These are phyloP conservation scores for Itoplectis maculator DNA, from an alignment of 2,888 invertebrate genomes.

Conservation along the genomic window DNA sequence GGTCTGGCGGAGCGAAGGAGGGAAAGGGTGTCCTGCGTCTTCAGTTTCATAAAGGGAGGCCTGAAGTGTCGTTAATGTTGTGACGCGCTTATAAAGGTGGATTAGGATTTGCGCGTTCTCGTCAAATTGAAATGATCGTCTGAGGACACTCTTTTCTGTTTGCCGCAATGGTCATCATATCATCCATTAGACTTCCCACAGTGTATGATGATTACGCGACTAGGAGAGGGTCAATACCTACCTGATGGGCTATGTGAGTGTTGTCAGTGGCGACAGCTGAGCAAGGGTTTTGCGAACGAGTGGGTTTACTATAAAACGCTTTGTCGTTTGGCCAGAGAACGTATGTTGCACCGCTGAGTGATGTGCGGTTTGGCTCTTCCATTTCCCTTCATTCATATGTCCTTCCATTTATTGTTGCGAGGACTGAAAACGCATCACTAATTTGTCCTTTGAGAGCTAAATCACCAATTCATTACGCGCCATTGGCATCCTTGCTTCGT, in stretches of 20 bases:
- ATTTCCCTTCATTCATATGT: not conserved
- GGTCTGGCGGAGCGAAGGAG: not conserved
- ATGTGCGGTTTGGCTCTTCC: not conserved
- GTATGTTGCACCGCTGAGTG: not conserved
- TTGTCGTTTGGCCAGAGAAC: not conserved
- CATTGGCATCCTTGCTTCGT: not conserved
- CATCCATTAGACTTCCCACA: constrained; percentile 1
- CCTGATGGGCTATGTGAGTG: constrained; percentile 1
- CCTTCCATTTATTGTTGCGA: not conserved
- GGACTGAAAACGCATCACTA: not conserved
- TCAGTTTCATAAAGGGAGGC: not conserved
- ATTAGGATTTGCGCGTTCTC: not conserved
- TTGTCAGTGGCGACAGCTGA: not conserved
- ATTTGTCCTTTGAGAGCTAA: not conserved
- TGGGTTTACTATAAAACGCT: constrained; percentile 27
- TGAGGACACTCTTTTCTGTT: constrained; percentile 3
- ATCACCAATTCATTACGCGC: not conserved
- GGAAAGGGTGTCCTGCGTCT: not conserved
- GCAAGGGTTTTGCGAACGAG: constrained; percentile 16
- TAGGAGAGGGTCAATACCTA: not conserved
- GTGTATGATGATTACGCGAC: not conserved
- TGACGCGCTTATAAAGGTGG: not conserved
- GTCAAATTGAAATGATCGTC: constrained; percentile 45
- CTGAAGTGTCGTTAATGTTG: constrained; percentile 4
- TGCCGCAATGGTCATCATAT: constrained; percentile 6